Evolutionary conservation across 2,888 invertebrate genomes (phyloP).

Genomic region (Lithophane ornitopus): DNA sequence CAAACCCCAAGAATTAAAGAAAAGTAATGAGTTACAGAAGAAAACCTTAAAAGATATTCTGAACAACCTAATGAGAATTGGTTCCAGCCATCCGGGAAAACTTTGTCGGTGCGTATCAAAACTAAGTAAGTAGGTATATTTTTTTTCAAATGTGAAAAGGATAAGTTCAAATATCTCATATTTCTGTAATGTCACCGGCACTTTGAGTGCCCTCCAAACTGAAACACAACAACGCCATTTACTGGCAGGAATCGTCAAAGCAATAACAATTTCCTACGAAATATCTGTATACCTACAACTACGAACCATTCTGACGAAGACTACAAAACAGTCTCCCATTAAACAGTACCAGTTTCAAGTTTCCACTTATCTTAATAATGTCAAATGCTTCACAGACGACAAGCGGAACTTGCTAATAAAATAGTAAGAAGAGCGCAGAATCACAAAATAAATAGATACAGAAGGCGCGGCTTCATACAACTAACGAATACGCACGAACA

Average conservation of each 20-base stretch:
- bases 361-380: slow-evolving; percentile 41
- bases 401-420: slow-evolving; percentile 40
- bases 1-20: not conserved
- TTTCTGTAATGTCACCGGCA: not conserved
- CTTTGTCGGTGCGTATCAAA: not conserved
- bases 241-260: slow-evolving; percentile 30
- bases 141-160: not conserved
- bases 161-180: not conserved
- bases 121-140: not conserved
- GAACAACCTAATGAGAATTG: not conserved
- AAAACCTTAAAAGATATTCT: not conserved
- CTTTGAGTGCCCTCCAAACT: not conserved
- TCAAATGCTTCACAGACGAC: slow-evolving; percentile 32
- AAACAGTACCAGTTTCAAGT: slow-evolving; percentile 35
- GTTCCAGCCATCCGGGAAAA: not conserved
- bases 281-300: not conserved
- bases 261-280: slow-evolving; percentile 33
- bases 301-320: not conserved
- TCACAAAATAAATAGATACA: not conserved
- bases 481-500: not conserved
- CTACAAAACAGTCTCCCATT: slow-evolving; percentile 26
- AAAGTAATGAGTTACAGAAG: not conserved
- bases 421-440: slow-evolving; percentile 15
- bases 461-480: not conserved
- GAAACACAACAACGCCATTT: slow-evolving; percentile 11